Evolutionary conservation across 2,888 invertebrate species (phyloP), one percentile per base, ranked within the genome.

Genomic region (Drosophila niveifrons): DNA sequence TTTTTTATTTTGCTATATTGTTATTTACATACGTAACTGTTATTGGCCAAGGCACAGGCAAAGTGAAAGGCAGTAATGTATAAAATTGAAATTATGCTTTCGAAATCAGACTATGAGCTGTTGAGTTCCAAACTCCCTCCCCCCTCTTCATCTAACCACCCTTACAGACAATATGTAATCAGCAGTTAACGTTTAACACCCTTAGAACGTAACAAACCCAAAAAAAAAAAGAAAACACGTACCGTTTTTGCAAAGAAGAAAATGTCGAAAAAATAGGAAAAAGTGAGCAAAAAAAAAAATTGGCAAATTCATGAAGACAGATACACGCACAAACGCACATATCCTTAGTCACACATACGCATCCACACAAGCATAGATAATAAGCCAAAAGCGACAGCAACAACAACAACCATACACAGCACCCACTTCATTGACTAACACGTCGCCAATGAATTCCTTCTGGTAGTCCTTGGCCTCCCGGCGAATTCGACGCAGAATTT

Each of bases 141-240:
- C 44, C 2, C 15, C 0, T 6, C 23, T 1, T 1, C 6, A 6
- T 23, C 23, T 6, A 23, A n/a, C 18, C 28, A 56, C n/a, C 58
- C 61, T 39, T n/a, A 39, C 66, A 47, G 39, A 81, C 86, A 81
- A 81, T 83, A 69, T 72, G 82, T 81, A 82, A 87, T 82, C 87
- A 82, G 82, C 84, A 87, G 84, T 75, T 87, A 87, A 84, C 84
- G 70, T 83, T 86, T 69, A 83, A 75, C 70, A 84, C 78, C 59
- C 65, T 36, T 83, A 75, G 66, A 87, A 72, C 68, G 66, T 77
- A 61, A 59, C 72, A 70, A 72, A 72, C 66, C 53, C 55, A 69
- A 80, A 83, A 81, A 31, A 31, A 31, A 10, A 31, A 34, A 34
- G n/a, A 36, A 46, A 68, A 72, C 85, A 82, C 88, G 82, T 75